phyloP scores from a whole-genome alignment of 2,113 vertebrate genomes.

The Eira barbara region DNA sequence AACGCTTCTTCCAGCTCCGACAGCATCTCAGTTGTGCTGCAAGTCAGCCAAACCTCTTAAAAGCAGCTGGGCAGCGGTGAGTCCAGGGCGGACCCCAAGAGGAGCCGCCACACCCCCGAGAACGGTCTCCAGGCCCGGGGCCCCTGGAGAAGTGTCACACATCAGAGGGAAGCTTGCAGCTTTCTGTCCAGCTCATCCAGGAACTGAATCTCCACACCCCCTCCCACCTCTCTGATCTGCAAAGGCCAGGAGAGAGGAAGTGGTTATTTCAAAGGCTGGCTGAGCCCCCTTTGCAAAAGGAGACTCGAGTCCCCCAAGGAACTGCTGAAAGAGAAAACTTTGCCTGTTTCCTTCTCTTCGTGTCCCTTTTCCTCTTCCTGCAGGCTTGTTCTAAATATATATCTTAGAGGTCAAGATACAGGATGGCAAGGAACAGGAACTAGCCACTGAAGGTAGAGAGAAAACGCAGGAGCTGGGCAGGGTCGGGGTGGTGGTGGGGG shows the following conservation, averaged over 20 bases:
- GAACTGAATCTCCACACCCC: background rate
- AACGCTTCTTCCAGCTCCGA: background rate
- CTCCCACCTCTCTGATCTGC: constrained; percentile 26
- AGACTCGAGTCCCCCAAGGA: background rate
- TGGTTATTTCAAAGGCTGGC: constrained; percentile 57
- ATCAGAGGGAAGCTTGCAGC: background rate
- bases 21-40: constrained; percentile 5
- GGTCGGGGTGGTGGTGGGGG: rapidly evolving
- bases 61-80: constrained; percentile 20
- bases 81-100: constrained; percentile 17
- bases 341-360: background rate
- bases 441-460: background rate
- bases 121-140: background rate
- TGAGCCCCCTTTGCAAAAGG: background rate
- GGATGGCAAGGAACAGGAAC: background rate
- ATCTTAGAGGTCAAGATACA: background rate
- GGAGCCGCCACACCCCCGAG: rapidly evolving
- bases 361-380: background rate
- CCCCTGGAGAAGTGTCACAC: background rate
- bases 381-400: background rate
- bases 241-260: constrained; percentile 46
- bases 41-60: constrained; percentile 25
- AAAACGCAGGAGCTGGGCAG: background rate
- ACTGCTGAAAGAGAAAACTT: background rate
- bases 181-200: background rate